A percentile compares a stretch with the other conserved stretches of the same genome.
These are phyloP conservation scores for Lasioglossum lativentre DNA, from an alignment of 2,888 invertebrate genomes.

Conservation along the genomic window DNA sequence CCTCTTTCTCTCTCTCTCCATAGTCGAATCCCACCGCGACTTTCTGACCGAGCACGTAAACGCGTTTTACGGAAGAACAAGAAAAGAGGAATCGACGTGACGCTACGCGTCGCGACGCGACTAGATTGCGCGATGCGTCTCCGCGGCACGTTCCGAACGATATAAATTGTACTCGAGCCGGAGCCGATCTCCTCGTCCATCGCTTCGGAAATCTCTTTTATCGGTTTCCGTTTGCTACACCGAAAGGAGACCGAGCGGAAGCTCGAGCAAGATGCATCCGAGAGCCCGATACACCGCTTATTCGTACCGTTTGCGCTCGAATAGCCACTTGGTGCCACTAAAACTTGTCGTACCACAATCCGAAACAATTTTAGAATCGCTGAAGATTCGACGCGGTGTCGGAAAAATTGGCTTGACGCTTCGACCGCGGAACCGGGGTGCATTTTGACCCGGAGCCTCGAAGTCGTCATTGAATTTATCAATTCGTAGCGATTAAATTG, in stretches of 20 bases:
- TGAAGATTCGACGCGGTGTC: too few species aligned
- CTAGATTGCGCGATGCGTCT: slow-evolving; percentile 2
- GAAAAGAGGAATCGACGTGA: neutral
- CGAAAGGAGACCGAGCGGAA: neutral
- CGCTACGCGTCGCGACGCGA: neutral
- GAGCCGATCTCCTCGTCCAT: neutral
- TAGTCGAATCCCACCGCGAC: neutral
- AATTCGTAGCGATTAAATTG: too few species aligned
- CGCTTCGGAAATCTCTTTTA: neutral
- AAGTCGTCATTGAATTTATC: too few species aligned
- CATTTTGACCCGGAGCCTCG: too few species aligned
- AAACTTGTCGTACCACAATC: neutral
- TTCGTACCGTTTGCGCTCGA: neutral
- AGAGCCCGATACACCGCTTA: neutral
- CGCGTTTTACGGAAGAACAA: slow-evolving; percentile 4
- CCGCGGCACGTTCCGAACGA: neutral
- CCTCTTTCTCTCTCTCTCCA: too few species aligned
- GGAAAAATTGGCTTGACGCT: too few species aligned
- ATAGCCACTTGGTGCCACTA: neutral
- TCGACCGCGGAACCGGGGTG: too few species aligned
- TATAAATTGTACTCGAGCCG: slow-evolving; percentile 3
- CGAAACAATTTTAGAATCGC: neutral
- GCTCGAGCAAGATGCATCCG: neutral
- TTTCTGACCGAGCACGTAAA: slow-evolving; percentile 24
- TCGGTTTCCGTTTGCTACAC: neutral